These are phyloP conservation scores for Agrochola macilenta DNA, from an alignment of 2,888 invertebrate species.

Conservation along the genomic window DNA sequence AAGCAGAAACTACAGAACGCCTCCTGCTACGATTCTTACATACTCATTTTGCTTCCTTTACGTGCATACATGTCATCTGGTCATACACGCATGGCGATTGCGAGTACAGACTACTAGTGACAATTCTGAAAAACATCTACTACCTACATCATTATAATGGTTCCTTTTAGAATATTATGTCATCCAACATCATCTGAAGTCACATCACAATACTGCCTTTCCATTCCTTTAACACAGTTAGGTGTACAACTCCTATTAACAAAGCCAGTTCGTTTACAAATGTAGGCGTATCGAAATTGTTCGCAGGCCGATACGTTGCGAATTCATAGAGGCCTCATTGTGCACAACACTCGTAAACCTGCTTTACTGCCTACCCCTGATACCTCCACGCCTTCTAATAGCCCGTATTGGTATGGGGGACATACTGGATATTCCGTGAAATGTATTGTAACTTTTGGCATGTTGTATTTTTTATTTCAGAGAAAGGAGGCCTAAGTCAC, in stretches of 20 bases:
- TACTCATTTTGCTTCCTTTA: background rate
- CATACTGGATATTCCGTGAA: constrained; percentile 20
- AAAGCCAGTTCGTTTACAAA: constrained; percentile 47
- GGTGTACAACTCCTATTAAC: constrained; percentile 12
- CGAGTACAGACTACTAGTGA: background rate
- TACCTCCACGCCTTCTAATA: constrained; percentile 62
- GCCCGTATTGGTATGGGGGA: constrained; percentile 28
- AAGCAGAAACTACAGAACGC: no score
- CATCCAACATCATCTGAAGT: background rate
- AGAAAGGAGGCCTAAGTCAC: background rate
- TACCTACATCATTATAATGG: background rate
- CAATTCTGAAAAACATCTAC: background rate
- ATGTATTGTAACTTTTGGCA: background rate
- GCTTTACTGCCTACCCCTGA: constrained; percentile 62
- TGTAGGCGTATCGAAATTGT: constrained; percentile 55
- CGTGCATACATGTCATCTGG: background rate
- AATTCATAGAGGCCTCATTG: constrained; percentile 62
- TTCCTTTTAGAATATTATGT: background rate
- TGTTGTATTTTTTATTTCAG: background rate
- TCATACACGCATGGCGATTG: background rate
- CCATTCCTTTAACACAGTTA: background rate
- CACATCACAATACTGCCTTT: background rate
- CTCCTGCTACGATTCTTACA: no score
- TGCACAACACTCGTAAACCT: constrained; percentile 64
- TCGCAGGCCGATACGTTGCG: constrained; percentile 53